Base-by-base conservation (phyloP, 2,888 invertebrate species). In the Phania funesta region DNA sequence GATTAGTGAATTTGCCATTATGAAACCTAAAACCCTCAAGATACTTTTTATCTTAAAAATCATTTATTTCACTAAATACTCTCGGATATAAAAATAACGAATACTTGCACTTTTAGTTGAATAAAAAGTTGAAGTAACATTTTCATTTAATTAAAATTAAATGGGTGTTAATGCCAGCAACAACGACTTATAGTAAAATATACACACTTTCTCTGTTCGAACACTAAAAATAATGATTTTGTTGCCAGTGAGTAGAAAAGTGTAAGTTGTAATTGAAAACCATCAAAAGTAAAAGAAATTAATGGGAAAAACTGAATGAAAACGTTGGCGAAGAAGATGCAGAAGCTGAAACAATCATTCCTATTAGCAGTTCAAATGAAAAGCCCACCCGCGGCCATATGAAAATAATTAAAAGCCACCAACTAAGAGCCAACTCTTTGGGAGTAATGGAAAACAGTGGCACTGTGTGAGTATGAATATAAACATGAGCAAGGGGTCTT, bases 181-280 rank as follows among this genome's bases (percentile, higher is more conserved):
- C 35, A 56, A 35, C 22, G 54, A 64, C 56, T 4, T 22, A 26
- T 8, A 46, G 3, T 32, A 26, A 32, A 54, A 54, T 22, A 74
- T 13, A 54, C 18, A 52, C 18, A 71, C 60, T 52, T n/a, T 56
- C 35, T 35, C 46, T 65, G 54, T 52, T 64, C 54, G 18, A 32
- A 52, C n/a, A 56, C 60, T 67, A 32, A 38, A 46, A 46, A 62
- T 54, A 54, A 77, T 77, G 70, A 77, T 77, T 68, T 70, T 46
- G 67, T 65, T 71, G 20, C 38, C 29, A 71, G 26, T 50, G 48
- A 67, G 56, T 48, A 22, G 52, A 32, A 73, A 68, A 48, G 68
- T 80, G 74, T 54, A 62, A 68, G 77, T 65, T 74, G 81, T 82
- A 82, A 82, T 82, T 77, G 73, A 74, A 82, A 77, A 82, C 81